phyloP scores from a whole-genome alignment of 2,113 vertebrate species.

The Lates calcarifer region DNA sequence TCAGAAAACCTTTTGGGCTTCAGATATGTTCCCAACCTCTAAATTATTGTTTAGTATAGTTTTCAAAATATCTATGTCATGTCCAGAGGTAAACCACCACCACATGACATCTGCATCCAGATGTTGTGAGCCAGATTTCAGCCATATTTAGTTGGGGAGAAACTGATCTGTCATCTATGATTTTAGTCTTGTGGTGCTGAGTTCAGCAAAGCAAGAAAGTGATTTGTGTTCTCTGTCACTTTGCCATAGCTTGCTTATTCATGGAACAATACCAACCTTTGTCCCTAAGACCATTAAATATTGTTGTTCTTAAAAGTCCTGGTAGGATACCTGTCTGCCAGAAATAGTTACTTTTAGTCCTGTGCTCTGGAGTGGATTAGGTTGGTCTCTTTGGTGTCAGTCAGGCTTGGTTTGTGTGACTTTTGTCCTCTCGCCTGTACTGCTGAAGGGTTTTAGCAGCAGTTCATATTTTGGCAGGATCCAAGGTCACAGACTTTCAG shows the following conservation, averaged over 20 bases:
- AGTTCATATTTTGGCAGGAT: slow-evolving; percentile 1
- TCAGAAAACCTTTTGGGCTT: neutral
- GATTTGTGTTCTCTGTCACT: neutral
- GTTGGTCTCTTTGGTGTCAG: neutral
- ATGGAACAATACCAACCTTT: neutral
- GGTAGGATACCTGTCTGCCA: neutral
- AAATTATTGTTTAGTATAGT: no score
- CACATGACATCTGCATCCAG: neutral
- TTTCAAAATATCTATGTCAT: neutral
- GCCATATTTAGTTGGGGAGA: neutral
- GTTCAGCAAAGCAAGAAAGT: slow-evolving; percentile 1
- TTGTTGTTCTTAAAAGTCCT: neutral
- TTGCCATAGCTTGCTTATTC: neutral
- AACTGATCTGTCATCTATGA: neutral
- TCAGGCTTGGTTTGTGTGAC: slow-evolving; percentile 15
- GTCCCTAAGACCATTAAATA: neutral
- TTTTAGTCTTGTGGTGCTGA: neutral
- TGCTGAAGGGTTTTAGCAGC: neutral
- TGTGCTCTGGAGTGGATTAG: slow-evolving; percentile 2
- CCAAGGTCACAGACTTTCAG: neutral
- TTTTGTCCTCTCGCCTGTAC: neutral
- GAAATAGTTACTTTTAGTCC: neutral
- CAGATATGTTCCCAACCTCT: neutral
- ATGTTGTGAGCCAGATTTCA: neutral
- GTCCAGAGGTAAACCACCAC: neutral